A percentile compares a stretch with the other conserved stretches of the same genome.
These are phyloP conservation scores for Leuciscus idus DNA, from an alignment of 2,113 vertebrate genomes.

Conservation along the genomic window DNA sequence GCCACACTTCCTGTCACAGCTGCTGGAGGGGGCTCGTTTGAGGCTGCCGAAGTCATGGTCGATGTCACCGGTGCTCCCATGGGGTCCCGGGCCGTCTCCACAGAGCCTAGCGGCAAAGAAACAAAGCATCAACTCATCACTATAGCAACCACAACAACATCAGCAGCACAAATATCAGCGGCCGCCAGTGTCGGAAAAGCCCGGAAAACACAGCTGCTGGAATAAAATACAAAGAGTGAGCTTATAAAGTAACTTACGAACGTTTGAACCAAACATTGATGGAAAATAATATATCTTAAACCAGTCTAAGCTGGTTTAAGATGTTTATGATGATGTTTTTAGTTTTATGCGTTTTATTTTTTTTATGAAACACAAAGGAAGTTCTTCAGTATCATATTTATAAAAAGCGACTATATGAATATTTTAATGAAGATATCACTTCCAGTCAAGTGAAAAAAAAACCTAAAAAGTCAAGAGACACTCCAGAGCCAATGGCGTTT, in stretches of 20 bases:
- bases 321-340: too few relatives aligned
- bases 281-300: background rate
- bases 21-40: slow-evolving; percentile 79
- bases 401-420: too few relatives aligned
- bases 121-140: slow-evolving; percentile 8
- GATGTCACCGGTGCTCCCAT: slow-evolving; percentile 68
- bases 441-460: too few relatives aligned
- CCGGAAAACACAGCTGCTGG: background rate
- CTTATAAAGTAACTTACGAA: background rate
- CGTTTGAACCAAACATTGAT: background rate
- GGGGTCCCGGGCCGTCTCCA: slow-evolving; percentile 79
- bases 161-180: background rate
- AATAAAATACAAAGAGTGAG: background rate
- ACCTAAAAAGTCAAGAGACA: background rate
- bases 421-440: too few relatives aligned
- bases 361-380: too few relatives aligned
- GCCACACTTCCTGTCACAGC: slow-evolving; percentile 82
- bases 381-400: too few relatives aligned
- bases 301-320: background rate
- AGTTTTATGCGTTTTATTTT: too few relatives aligned
- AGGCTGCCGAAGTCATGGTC: slow-evolving; percentile 92
- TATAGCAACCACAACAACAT: slow-evolving; percentile 18
- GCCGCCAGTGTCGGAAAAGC: background rate
- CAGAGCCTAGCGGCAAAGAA: slow-evolving; percentile 29
- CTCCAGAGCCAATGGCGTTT: background rate